A percentile compares a stretch with the other conserved stretches of the same genome.
Conservation (phyloP, 2,797 vertebrate genomes). For the Mus minutoides region DNA sequence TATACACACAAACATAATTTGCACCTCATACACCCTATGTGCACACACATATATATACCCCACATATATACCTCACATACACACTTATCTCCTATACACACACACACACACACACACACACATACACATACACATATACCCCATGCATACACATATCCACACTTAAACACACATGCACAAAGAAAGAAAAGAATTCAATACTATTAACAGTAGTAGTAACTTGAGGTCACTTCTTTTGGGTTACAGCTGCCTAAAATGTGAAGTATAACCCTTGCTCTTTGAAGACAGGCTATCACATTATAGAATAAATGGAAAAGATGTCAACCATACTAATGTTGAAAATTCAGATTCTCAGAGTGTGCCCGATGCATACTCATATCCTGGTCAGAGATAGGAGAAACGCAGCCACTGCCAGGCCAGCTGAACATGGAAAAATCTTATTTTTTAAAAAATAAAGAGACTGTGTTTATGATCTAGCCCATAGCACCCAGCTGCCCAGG, state of each 20-base stretch:
- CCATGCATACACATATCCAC: background rate
- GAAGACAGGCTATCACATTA: background rate
- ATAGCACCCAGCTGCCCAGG: background rate
- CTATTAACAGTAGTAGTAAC: background rate
- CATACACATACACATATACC: too few relatives aligned
- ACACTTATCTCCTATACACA: background rate
- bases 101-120: background rate
- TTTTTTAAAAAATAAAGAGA: background rate
- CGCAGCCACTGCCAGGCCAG: background rate
- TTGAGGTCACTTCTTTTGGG: background rate
- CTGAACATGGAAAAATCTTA: background rate
- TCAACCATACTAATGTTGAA: background rate
- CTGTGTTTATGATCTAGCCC: background rate
- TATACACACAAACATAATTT: background rate
- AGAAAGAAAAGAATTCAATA: background rate
- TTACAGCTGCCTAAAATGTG: background rate
- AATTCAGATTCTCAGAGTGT: background rate
- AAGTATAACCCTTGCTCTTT: background rate
- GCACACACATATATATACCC: too few relatives aligned
- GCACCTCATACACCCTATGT: background rate
- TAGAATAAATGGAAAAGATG: slow-evolving; percentile 48
- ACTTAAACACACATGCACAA: background rate
- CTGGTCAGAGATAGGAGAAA: background rate
- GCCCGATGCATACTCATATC: too few relatives aligned
- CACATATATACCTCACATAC: background rate